These are phyloP conservation scores for Podocnemis expansa DNA, from an alignment of 2,113 vertebrate species.

Conservation along the genomic window DNA sequence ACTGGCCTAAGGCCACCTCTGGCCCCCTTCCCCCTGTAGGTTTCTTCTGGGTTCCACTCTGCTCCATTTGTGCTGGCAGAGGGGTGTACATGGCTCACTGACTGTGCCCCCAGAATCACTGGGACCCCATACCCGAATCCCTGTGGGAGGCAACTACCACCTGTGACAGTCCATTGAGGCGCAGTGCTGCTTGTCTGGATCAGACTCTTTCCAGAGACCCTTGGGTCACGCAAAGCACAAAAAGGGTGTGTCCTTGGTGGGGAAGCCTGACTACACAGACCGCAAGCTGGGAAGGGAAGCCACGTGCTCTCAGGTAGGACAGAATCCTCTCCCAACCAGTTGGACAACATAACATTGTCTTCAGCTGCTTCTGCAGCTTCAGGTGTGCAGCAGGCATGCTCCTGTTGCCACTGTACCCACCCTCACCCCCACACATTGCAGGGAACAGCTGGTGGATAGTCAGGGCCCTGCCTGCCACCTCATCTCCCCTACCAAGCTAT, in stretches of 20 bases:
- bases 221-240: fast-evolving
- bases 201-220: neutral
- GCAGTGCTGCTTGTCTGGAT: fast-evolving
- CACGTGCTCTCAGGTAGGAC: neutral
- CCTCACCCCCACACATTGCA: no score
- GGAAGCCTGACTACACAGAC: neutral
- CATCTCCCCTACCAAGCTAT: neutral
- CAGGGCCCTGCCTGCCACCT: neutral
- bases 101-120: neutral
- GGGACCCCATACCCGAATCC: neutral
- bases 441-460: neutral
- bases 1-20: neutral
- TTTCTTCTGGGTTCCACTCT: neutral
- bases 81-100: neutral
- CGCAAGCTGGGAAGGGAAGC: neutral
- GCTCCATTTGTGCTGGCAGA: fast-evolving
- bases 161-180: neutral
- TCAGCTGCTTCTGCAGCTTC: neutral
- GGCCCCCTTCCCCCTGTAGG: no score
- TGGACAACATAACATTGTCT: neutral
- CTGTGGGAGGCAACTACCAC: neutral
- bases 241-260: neutral
- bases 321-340: fast-evolving
- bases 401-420: neutral
- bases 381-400: neutral